Base-by-base conservation (phyloP, 2,797 vertebrate species). In the Hypotaenidia philippensis region DNA sequence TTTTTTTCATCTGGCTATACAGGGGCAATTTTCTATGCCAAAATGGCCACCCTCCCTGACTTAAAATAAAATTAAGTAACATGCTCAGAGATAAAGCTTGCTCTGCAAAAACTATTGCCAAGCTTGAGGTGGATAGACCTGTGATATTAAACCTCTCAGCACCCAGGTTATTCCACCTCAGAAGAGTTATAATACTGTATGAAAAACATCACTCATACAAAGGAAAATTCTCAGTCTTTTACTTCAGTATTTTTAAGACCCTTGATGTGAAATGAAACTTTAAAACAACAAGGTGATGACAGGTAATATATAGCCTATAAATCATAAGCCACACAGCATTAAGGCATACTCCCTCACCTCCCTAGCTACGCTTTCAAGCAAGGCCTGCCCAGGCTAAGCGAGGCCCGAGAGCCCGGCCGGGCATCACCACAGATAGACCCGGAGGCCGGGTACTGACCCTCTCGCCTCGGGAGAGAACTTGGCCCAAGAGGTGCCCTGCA, bases 1-100 rank as follows among this genome's bases (percentile, higher is more conserved):
- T 32, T 75, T 72, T 71, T 71, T 70, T 69, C 52, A 69, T 34
- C 47, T 29, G 25, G 29, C 40, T 66, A 26, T 3, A 68, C 7
- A 44, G 36, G 13, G 10, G 5, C 10, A 20, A 78, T 47, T 83
- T 64, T 55, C 29, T 32, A 13, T 31, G 34, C 41, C 17, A 55
- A 78, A 63, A 47, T 9, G 9, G 72, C 52, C 25, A 6, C 31
- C 31, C 14, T 77, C 20, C 31, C 64, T 31, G 27, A 44, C 49
- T 27, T 14, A 34, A 55, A 41, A 61, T 21, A 8, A 64, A 77
- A 64, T 15, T 4, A 75, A 50, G 6, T 23, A 41, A 31, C 2
- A 0, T 0, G 0, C 25, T 40, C 7, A 17, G 53, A 41, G 15
- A 52, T 10, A 21, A 15, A 25, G 18, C 13, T 57, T 34, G 14